Evolutionary conservation across 2,113 vertebrate genomes (phyloP).

Genomic region (Azemiops feae): DNA sequence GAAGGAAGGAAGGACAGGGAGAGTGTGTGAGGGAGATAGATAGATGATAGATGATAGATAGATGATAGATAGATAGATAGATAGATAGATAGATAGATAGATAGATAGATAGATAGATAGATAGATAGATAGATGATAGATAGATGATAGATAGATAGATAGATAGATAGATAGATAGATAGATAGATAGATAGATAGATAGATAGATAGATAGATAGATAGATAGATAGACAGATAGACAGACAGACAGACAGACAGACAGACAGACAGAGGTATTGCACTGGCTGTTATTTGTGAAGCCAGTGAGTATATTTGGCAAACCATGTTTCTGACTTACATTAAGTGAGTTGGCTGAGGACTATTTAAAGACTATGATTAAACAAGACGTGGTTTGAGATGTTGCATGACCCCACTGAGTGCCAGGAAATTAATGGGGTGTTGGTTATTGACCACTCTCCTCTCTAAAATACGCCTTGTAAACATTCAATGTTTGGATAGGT

Average conservation of each 20-base stretch:
- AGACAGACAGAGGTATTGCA: neutral
- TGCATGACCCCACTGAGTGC: neutral
- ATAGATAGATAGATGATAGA: neutral
- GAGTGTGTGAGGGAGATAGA: too few species aligned
- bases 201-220: too few species aligned
- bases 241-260: rapidly evolving
- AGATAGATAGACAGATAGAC: too few species aligned
- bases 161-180: neutral
- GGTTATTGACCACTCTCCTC: neutral
- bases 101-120: neutral
- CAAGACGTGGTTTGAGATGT: neutral
- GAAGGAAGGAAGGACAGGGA: too few species aligned
- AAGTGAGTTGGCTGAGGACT: neutral
- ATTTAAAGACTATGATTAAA: neutral
- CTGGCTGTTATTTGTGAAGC: neutral
- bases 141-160: too few species aligned
- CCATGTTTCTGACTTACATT: neutral
- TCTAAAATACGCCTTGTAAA: neutral
- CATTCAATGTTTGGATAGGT: neutral
- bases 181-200: neutral
- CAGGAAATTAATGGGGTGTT: neutral
- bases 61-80: too few species aligned
- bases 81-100: neutral
- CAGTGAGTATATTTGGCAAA: neutral
- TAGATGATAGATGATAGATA: neutral